Conservation (phyloP, 1,140 invertebrate genomes). For the Cydia splendana region DNA sequence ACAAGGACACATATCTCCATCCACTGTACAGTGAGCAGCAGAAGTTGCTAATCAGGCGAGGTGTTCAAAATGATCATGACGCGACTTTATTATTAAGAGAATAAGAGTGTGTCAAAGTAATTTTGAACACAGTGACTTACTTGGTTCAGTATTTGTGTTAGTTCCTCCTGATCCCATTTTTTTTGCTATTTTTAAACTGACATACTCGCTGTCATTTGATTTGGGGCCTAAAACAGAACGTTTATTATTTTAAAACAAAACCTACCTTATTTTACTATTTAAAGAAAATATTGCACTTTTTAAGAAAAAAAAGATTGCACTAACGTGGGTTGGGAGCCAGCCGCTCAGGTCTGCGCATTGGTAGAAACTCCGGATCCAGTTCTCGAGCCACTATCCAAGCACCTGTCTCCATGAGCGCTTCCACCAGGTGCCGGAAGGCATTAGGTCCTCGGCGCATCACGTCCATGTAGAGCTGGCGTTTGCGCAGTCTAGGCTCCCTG, state of each 20-base stretch:
- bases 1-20: too few relatives aligned
- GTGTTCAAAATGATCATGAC: too few relatives aligned
- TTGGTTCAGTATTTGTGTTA: constrained; percentile 47
- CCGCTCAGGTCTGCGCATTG: constrained; percentile 41
- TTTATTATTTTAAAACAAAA: neutral
- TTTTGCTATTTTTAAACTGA: constrained; percentile 56
- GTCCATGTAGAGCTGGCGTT: constrained; percentile 62
- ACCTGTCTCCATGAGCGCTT: constrained; percentile 65
- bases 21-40: too few relatives aligned
- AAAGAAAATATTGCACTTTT: too few relatives aligned
- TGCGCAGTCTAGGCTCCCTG: constrained; percentile 55
- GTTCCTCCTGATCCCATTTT: constrained; percentile 49
- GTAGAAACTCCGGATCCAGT: constrained; percentile 59
- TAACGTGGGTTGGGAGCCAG: constrained; percentile 31
- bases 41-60: too few relatives aligned
- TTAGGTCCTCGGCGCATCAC: constrained; percentile 67
- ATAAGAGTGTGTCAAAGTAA: too few relatives aligned
- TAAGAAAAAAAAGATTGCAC: neutral
- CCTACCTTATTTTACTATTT: too few relatives aligned
- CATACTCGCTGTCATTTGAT: constrained; percentile 45
- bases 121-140: constrained; percentile 43
- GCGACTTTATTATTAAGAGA: too few relatives aligned
- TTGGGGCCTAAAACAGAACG: constrained; percentile 40
- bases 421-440: constrained; percentile 68
- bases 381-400: constrained; percentile 68